Percentiles rank a stretch among this genome's conserved stretches.
Evolutionary conservation across 2,797 vertebrate species (phyloP).

Genomic region (Melanotaenia boesemani): DNA sequence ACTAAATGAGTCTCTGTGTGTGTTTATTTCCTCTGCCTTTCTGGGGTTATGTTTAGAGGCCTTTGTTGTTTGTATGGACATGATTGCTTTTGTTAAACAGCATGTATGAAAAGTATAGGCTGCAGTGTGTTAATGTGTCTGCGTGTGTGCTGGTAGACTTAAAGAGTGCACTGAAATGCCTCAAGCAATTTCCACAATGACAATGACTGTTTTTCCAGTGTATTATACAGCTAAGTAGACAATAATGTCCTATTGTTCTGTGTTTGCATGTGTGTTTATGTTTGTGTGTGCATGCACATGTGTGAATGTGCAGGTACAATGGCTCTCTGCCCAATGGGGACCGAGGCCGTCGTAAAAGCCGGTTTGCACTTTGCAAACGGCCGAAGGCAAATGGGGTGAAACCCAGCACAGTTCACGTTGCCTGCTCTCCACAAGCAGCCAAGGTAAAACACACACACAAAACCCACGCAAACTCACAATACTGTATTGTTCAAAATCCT

Average conservation of each 20-base stretch:
- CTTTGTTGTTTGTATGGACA: slow-evolving; percentile 61
- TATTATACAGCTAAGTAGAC: slow-evolving; percentile 54
- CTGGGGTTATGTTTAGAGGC: slow-evolving; percentile 54
- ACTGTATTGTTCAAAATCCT: neutral
- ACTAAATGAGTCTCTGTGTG: slow-evolving; percentile 62
- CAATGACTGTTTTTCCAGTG: slow-evolving; percentile 55
- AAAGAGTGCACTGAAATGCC: slow-evolving; percentile 36
- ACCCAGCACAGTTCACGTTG: slow-evolving; percentile 97
- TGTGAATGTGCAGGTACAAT: slow-evolving; percentile 90
- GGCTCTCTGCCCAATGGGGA: slow-evolving; percentile 98
- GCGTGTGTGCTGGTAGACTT: neutral
- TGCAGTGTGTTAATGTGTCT: slow-evolving; percentile 19
- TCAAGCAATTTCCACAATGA: slow-evolving; percentile 60
- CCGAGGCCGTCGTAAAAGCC: slow-evolving; percentile 97
- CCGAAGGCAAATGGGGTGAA: slow-evolving; percentile 98
- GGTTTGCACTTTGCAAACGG: slow-evolving; percentile 96
- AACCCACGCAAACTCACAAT: slow-evolving; percentile 9
- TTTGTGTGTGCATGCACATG: slow-evolving; percentile 26
- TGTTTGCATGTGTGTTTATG: slow-evolving; percentile 14
- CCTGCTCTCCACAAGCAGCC: slow-evolving; percentile 97
- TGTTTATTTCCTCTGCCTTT: slow-evolving; percentile 69
- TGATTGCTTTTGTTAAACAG: slow-evolving; percentile 47
- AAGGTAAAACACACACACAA: slow-evolving; percentile 85
- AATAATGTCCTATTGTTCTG: slow-evolving; percentile 63
- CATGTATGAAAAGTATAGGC: slow-evolving; percentile 48